These are phyloP conservation scores for Brachyhypopomus occidentalis DNA, from an alignment of 2,113 vertebrate genomes.

Conservation along the genomic window DNA sequence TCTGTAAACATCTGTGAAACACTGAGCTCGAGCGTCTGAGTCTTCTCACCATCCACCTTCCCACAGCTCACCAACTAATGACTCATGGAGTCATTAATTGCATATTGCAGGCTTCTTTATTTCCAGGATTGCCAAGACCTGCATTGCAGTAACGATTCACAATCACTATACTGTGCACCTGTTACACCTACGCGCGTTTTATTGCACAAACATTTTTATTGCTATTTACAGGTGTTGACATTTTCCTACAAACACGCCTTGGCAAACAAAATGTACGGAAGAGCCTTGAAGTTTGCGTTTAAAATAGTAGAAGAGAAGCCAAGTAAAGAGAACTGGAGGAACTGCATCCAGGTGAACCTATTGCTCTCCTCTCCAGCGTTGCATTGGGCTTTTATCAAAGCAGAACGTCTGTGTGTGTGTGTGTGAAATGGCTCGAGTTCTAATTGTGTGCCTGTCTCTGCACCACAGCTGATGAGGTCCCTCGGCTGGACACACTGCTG, in stretches of 20 bases:
- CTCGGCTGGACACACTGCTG: constrained; percentile 93
- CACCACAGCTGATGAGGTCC: constrained; percentile 87
- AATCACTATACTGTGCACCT: too few species aligned
- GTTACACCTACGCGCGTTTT: not conserved
- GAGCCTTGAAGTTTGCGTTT: constrained; percentile 92
- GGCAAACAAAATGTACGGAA: constrained; percentile 92
- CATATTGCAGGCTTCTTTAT: too few species aligned
- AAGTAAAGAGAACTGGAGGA: constrained; percentile 95
- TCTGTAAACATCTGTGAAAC: too few species aligned
- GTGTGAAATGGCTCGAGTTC: not conserved
- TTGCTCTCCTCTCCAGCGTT: not conserved
- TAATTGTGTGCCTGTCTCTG: not conserved
- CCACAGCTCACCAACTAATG: too few species aligned
- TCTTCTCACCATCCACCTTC: too few species aligned
- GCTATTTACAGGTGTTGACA: constrained; percentile 81
- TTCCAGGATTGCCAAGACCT: too few species aligned
- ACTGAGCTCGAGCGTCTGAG: too few species aligned
- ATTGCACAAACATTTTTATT: not conserved
- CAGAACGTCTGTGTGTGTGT: not conserved
- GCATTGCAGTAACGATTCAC: too few species aligned
- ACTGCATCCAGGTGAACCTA: constrained; percentile 88
- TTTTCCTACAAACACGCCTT: constrained; percentile 98
- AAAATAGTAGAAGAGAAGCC: constrained; percentile 97
- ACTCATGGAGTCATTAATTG: too few species aligned
- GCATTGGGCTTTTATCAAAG: too few species aligned